Evolutionary conservation across 2,888 invertebrate species (phyloP).

Genomic region (Aporophyla nigra): DNA sequence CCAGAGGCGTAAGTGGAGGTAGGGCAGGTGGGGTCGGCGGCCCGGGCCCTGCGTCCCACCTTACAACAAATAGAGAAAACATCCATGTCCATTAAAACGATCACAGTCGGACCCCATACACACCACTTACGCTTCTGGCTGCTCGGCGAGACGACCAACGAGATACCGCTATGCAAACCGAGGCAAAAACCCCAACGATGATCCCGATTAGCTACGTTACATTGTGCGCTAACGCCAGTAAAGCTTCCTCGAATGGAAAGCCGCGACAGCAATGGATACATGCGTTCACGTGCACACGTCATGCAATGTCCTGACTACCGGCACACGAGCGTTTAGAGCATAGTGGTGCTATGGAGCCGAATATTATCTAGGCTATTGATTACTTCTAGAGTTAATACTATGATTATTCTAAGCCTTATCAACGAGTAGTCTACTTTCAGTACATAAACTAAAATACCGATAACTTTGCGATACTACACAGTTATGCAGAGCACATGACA

Average conservation of each 20-base stretch:
- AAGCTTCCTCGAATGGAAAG: conserved; percentile 62
- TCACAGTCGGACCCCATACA: conserved; percentile 85
- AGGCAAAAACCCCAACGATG: conserved; percentile 46
- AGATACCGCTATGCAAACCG: conserved; percentile 44
- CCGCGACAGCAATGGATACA: conserved; percentile 64
- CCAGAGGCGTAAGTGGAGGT: conserved; percentile 91
- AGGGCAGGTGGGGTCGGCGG: conserved; percentile 91
- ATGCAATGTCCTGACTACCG: conserved; percentile 79
- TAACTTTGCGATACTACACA: conserved; percentile 15
- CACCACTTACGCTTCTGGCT: conserved; percentile 90
- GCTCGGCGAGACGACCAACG: conserved; percentile 75
- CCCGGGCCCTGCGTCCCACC: conserved; percentile 91
- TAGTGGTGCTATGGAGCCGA: conserved; percentile 90
- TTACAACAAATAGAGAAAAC: conserved; percentile 90
- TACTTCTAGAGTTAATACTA: conserved; percentile 69
- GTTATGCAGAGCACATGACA: conserved; percentile 1
- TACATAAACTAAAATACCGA: conserved; percentile 23
- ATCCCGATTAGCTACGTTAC: conserved; percentile 54
- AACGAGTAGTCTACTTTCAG: conserved; percentile 34
- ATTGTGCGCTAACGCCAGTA: conserved; percentile 55
- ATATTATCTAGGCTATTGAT: conserved; percentile 74
- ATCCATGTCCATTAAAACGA: conserved; percentile 85
- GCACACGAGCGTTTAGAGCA: conserved; percentile 86
- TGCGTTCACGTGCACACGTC: conserved; percentile 69
- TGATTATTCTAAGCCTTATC: conserved; percentile 64